Evolutionary conservation across 1,140 invertebrate genomes (phyloP).

Genomic region (Charaxes varanes): DNA sequence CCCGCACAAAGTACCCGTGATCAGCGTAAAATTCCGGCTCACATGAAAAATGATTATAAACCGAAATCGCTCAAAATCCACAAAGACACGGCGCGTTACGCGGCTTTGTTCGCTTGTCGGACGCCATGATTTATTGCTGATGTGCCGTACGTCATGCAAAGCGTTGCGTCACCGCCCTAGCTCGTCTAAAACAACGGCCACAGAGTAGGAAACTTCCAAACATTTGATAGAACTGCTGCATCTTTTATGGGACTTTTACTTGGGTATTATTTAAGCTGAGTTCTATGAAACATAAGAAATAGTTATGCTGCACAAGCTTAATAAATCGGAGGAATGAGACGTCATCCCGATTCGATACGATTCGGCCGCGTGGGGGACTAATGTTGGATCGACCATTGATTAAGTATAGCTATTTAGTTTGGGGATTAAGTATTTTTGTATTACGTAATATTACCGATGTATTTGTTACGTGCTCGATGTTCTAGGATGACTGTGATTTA

Average conservation of each 20-base stretch:
- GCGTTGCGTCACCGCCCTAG: conserved; percentile 61
- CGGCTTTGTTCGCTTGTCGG: conserved; percentile 68
- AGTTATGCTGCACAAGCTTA: conserved; percentile 35
- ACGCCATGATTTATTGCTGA: conserved; percentile 48
- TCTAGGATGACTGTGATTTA: conserved; percentile 7
- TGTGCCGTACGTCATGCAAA: conserved; percentile 58
- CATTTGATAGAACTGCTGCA: conserved; percentile 16
- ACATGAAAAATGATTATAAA: conserved; percentile 70
- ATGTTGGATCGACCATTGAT: conserved; percentile 56
- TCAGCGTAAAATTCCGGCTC: conserved; percentile 55
- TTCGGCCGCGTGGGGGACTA: conserved; percentile 48
- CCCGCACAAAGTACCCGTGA: conserved; percentile 32
- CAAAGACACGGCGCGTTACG: conserved; percentile 70
- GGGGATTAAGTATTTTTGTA: conserved; percentile 55
- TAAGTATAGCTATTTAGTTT: conserved; percentile 64
- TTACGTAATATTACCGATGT: conserved; percentile 22
- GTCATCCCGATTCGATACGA: conserved; percentile 68
- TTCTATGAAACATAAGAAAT: conserved; percentile 19
- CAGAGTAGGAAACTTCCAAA: conserved; percentile 21
- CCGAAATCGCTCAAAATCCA: conserved; percentile 69
- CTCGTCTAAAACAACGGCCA: conserved; percentile 21
- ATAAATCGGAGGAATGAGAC: conserved; percentile 70
- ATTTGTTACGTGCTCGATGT: conserved; percentile 9
- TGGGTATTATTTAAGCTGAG: conserved; percentile 24
- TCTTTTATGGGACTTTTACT: conserved; percentile 1